Evolutionary conservation across 2,797 vertebrate genomes (phyloP), one percentile per base, ranked within the genome.

Genomic region (Lepilemur ruficaudatus): DNA sequence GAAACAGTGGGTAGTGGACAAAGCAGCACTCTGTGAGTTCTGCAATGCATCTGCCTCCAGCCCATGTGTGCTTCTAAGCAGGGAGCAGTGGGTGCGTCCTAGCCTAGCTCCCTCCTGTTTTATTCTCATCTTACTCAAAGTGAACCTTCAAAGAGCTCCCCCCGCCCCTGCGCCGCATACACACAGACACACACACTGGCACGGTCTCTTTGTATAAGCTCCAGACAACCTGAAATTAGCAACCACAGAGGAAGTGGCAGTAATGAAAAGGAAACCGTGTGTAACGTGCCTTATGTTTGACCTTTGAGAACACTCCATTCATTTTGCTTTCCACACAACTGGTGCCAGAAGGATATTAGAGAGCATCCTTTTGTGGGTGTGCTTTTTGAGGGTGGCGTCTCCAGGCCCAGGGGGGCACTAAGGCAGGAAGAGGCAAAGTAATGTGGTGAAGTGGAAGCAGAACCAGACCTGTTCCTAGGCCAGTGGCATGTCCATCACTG

Each of bases 211-310:
- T 90, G 81, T 89, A 5, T 46, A 86, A 94, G 35, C 65, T 43
- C 80, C 86, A 43, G 17, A 90, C 79, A 95, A 73, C 67, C 65
- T 89, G 72, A 96, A 90, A 84, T 96, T 93, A 91, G 78, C 78
- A 83, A 88, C 86, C 63, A 23, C 72, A 76, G 81, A 88, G 83
- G 72, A 95, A 79, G 79, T 30, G 13, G 80, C 57, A 55, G 35
- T 65, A 84, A 85, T 67, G 79, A 79, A 83, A 92, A 96, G 61
- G 89, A 95, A 95, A 83, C 70, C 2, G 1, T 69, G 32, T 82
- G 12, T 52, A 7, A 52, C 25, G 25, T 63, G 28, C 52, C 83
- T 61, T 22, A 5, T 6, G 76, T 35, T 92, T 52, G 59, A 41
- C 80, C 48, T 81, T 70, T 7, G 38, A 38, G 79, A 89, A 48